Base-by-base conservation (phyloP, 2,888 invertebrate genomes). In the Limnephilus marmoratus region DNA sequence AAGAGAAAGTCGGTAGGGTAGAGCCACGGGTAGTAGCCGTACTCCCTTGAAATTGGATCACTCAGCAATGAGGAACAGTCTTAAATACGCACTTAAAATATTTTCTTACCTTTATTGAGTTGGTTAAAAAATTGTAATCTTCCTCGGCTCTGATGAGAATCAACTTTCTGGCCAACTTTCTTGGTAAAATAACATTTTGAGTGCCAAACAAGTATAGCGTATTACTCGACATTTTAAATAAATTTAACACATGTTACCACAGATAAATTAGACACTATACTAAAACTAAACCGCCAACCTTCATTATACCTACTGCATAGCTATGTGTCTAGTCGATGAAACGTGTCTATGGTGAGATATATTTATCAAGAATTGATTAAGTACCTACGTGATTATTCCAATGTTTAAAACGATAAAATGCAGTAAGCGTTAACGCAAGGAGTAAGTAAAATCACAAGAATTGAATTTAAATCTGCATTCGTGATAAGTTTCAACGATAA, bases 101-200 rank as follows among this genome's bases (percentile, higher is more conserved):
- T 7, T 45, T 12, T 53, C 90, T 9, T 41, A 91, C 91, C 91
- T 91, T 45, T 31, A 91, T 85, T 24, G 89, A 49, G 68, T 68
- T 37, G 5, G 85, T 89, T 29, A 91, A 83, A 37, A 37, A 82
- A 34, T 87, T 82, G n/a, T 83, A 88, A 88, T 91, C 89, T 80
- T 91, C 83, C 34, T 91, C 91, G 3, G 88, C 83, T 41, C 82
- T 81, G 12, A 91, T 49, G 24, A 82, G 45, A 81, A 87, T 82
- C 68, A 91, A 89, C 68, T 91, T 91, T 34, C 83, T 53, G 83
- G 89, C 90, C 15, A 91, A 91, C 85, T 91, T 91, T 85, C 90
- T 91, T 68, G 91, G 91, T 29, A 91, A 90, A 80, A 91, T 68
- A 53, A 91, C 80, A 83, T 91, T 89, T 37, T 80, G 34, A 37